A percentile compares a stretch with the other conserved stretches of the same genome.
phyloP scores from a whole-genome alignment of 1,140 invertebrate species.

The Chrysopa pallens region DNA sequence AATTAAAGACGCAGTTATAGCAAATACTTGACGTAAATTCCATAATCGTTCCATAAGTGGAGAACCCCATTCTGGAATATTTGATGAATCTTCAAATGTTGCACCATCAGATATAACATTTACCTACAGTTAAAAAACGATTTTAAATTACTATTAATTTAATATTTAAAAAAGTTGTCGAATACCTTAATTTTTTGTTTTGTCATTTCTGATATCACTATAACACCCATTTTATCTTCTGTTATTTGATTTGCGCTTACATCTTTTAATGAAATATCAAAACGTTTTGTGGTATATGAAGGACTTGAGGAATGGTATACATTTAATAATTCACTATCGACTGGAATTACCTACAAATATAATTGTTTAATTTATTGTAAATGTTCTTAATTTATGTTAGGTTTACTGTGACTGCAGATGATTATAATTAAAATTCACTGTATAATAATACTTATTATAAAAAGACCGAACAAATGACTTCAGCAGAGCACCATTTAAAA shows the following conservation, averaged over 20 bases:
- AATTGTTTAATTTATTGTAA: too few species aligned
- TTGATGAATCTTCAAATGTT: background rate
- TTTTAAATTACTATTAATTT: background rate
- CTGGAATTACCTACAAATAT: slow-evolving; percentile 12
- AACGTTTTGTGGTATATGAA: too few species aligned
- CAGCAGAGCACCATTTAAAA: too few species aligned
- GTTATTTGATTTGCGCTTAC: too few species aligned
- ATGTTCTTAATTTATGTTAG: too few species aligned
- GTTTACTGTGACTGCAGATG: too few species aligned
- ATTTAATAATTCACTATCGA: slow-evolving; percentile 14
- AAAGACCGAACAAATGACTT: too few species aligned
- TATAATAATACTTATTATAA: too few species aligned
- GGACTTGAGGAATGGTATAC: background rate
- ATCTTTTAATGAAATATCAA: too few species aligned
- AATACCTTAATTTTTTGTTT: slow-evolving; percentile 13
- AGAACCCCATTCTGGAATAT: background rate
- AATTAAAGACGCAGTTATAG: slow-evolving; percentile 11
- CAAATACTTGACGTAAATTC: slow-evolving; percentile 2
- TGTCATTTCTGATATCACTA: slow-evolving; percentile 11
- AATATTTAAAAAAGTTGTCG: background rate
- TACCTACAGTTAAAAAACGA: background rate
- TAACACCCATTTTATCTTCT: slow-evolving; percentile 14
- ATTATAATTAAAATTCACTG: too few species aligned
- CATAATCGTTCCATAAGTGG: slow-evolving; percentile 2
- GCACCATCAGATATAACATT: background rate